Evolutionary conservation across 53 echinoderm and acorn worm genomes (phyloP), one percentile per base, ranked within the genome.

Genomic region (Henricia sp.): DNA sequence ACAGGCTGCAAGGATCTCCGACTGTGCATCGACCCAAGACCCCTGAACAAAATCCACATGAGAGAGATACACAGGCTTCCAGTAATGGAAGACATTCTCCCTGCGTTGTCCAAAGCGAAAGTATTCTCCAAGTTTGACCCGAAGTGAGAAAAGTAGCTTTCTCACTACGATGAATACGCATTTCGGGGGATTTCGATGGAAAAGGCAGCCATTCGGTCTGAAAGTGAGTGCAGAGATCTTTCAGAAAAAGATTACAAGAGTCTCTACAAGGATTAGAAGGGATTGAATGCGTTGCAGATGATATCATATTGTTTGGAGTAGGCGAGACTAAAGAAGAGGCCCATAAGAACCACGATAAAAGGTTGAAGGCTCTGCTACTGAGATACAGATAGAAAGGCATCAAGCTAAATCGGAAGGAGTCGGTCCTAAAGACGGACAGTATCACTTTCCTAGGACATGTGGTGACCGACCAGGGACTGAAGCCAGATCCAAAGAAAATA

Each of bases 401-500:
- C 52, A 71, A 52, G 26, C 30, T 89, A 5, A 85, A 92, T 39
- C 20, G n/a, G 25, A 72, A 71, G 36, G 78, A 92, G 34, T 64
- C 71, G 23, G 50, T 39, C 21, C 82, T 92, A 0, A 70, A 55
- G 38, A 52, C 72, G 23, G n/a, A 24, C 42, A 72, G 58, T 32
- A 68, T 89, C 40, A 36, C 73, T 37, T 89, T 92, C 42, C 65
- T 85, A 3, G 86, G 89, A 66, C 92, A 92, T 50, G 38, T 72
- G 0, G 71, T 88, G 29, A 82, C 82, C n/a, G 66, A 63, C n/a
- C 52, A 87, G 28, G 91, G 87, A 21, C 41, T 86, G 36, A 82
- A 89, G 68, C 71, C 82, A 0, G 89, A 92, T 51, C 80, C 85
- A 20, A 40, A 55, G 19, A 89, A 92, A 52, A 55, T 88, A 14